phyloP scores from a whole-genome alignment of 2,888 invertebrate species.

The Campaea margaritaria region DNA sequence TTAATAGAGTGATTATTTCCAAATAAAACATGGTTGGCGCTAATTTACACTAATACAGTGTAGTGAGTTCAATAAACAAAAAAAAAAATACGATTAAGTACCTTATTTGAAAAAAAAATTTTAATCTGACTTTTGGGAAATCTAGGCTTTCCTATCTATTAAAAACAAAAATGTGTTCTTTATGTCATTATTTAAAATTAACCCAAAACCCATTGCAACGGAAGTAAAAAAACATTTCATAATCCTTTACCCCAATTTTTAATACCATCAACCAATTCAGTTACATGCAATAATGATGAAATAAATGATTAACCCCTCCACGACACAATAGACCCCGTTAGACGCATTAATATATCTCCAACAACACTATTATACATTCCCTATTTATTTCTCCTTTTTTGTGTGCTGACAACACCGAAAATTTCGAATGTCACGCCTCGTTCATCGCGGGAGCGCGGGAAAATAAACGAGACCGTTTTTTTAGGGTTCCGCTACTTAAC shows the following conservation, averaged over 20 bases:
- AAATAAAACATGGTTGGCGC: too few species aligned
- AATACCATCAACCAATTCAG: conserved; percentile 10
- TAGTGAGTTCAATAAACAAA: too few species aligned
- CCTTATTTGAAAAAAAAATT: too few species aligned
- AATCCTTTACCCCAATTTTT: too few species aligned
- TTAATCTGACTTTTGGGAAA: too few species aligned
- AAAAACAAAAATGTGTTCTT: too few species aligned
- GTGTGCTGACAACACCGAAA: conserved; percentile 69
- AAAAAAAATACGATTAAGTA: too few species aligned
- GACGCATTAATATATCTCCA: conserved; percentile 79
- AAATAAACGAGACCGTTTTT: conserved; percentile 71
- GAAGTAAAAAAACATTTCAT: conserved; percentile 4
- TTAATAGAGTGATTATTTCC: too few species aligned
- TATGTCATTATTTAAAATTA: too few species aligned
- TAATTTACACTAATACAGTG: too few species aligned
- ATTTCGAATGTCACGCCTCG: conserved; percentile 83
- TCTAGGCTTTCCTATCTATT: too few species aligned
- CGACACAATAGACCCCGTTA: conserved; percentile 77
- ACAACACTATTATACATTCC: conserved; percentile 67
- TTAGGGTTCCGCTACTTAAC: conserved; percentile 18
- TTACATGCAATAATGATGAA: conserved; percentile 52
- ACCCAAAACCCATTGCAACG: not conserved
- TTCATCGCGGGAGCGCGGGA: conserved; percentile 75
- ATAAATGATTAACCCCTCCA: conserved; percentile 65
- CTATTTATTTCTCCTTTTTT: conserved; percentile 65